Evolutionary conservation across 2,113 vertebrate genomes (phyloP), one percentile per base, ranked within the genome.

Genomic region (Alectura lathami): DNA sequence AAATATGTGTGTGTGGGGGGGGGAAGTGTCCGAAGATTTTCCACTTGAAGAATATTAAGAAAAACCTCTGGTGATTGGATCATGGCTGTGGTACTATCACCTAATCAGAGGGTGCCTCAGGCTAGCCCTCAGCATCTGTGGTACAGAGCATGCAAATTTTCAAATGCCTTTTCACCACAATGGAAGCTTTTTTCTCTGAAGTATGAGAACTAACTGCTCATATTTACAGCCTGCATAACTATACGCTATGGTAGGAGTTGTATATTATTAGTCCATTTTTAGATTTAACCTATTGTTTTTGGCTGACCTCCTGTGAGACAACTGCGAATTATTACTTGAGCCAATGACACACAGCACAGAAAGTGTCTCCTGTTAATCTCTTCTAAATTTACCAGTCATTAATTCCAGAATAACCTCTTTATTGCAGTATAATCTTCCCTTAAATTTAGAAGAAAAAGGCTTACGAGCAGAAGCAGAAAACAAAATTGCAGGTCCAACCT

Each of bases 311-410:
- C 81, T 74, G 30, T 29, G 72, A 88, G 87, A 89, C 10, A 87
- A 43, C 63, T 77, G 32, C 0, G 0, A 91, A 87, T 94, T 94
- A 79, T 76, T 50, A 34, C 63, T 34, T 1, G 1, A 59, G 70
- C 42, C 68, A 82, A 23, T 73, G 84, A 63, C 57, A 76, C 8
- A 42, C 2, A 3, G 54, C 45, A 62, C 42, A 53, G 43, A 38
- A 64, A 93, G 67, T 38, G 9, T 70, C 42, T 85, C 57, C 48
- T 51, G 5, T 80, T 93, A 77, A 89, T 89, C 54, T 63, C 29
- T 45, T 83, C 82, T 86, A 57, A 88, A 88, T 94, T 95, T 95
- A 64, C 56, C n/a, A 54, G 50, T 34, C 54, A 77, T 83, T 94
- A 89, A 91, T 93, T 93, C 78, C 67, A 70, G 34, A 80, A 42